phyloP scores from a whole-genome alignment of 64 coral and sea anemone genomes.

The Catalaphyllia jardinei region DNA sequence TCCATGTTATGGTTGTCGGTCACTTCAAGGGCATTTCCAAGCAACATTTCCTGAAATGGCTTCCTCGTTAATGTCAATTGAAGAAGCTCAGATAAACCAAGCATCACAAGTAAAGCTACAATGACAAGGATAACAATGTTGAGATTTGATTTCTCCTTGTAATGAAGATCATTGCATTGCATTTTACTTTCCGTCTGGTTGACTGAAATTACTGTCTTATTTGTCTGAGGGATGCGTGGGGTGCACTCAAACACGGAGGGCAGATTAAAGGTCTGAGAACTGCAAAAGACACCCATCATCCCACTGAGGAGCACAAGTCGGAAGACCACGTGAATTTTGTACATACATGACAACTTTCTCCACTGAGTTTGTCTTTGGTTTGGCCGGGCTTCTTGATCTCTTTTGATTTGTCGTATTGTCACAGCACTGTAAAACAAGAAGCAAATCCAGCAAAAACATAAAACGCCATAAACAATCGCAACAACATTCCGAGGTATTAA shows the following conservation, averaged over 20 bases:
- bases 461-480: not conserved
- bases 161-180: not conserved
- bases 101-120: not conserved
- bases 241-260: not conserved
- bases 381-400: not conserved
- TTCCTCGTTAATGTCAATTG: not conserved
- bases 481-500: not conserved
- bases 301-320: not conserved
- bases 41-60: too few relatives aligned
- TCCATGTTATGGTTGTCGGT: too few relatives aligned
- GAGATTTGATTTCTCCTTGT: not conserved
- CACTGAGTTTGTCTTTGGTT: not conserved
- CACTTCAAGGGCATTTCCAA: too few relatives aligned
- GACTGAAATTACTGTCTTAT: not conserved
- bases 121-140: not conserved
- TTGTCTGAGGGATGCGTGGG: not conserved
- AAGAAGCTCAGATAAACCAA: not conserved
- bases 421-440: not conserved
- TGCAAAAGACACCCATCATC: not conserved
- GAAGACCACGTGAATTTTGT: not conserved
- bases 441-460: not conserved
- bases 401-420: not conserved
- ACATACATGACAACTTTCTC: not conserved
- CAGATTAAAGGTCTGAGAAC: not conserved
- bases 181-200: not conserved